A percentile compares a stretch with the other conserved stretches of the same genome.
These are phyloP conservation scores for Sacculina carcini DNA, from an alignment of 2,888 invertebrate genomes.

Conservation along the genomic window DNA sequence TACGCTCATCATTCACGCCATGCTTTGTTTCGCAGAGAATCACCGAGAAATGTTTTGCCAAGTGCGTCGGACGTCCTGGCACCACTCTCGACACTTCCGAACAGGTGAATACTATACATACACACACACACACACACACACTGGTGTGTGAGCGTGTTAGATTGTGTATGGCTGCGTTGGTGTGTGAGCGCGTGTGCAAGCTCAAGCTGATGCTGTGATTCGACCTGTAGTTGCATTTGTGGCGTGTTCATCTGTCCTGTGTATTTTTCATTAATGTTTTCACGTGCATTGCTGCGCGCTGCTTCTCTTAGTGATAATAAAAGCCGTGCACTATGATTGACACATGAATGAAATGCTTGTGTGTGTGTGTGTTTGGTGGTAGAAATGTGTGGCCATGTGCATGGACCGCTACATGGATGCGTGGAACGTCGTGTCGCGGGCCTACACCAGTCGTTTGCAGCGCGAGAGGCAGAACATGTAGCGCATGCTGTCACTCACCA, in stretches of 20 bases:
- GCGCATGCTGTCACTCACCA: neutral
- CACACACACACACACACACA: too few relatives aligned
- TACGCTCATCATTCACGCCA: too few relatives aligned
- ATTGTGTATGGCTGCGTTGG: too few relatives aligned
- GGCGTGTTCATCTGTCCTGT: too few relatives aligned
- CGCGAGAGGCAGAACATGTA: slow-evolving; percentile 32
- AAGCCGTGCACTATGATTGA: neutral
- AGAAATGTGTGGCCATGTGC: slow-evolving; percentile 93
- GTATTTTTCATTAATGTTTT: neutral
- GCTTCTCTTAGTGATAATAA: neutral
- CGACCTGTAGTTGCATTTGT: too few relatives aligned
- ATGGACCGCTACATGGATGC: slow-evolving; percentile 96
- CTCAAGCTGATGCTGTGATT: too few relatives aligned
- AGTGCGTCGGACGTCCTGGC: slow-evolving; percentile 75
- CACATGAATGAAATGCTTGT: neutral
- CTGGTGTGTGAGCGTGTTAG: too few relatives aligned
- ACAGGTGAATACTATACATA: slow-evolving; percentile 32
- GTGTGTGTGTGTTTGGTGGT: slow-evolving; percentile 19
- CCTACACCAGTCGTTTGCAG: slow-evolving; percentile 60
- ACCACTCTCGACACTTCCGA: slow-evolving; percentile 63
- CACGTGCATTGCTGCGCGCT: neutral
- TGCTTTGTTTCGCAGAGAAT: slow-evolving; percentile 54
- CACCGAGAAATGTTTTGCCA: slow-evolving; percentile 89
- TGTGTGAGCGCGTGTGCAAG: too few relatives aligned
- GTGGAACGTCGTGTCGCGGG: slow-evolving; percentile 70